Evolutionary conservation across 2,113 vertebrate genomes (phyloP), one percentile per base, ranked within the genome.

Genomic region (Misgurnus anguillicaudatus): DNA sequence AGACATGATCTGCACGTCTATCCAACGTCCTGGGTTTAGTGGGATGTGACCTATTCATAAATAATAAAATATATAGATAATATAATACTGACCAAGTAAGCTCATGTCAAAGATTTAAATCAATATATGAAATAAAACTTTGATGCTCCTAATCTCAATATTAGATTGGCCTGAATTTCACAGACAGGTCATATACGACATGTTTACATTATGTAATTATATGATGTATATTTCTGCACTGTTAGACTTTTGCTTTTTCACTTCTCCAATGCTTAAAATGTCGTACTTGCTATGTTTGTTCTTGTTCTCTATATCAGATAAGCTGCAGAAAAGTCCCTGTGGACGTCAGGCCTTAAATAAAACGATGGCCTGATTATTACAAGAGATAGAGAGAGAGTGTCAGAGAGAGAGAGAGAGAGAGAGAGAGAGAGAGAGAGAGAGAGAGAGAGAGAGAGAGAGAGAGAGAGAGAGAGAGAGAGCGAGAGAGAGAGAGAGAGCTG

Each of bases 291-390:
- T 64, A 84, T 87, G 85, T 88, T 87, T 79, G 80, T 85, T 85
- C 85, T 87, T 83, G 86, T 85, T 87, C 75, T 91, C 86, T 82
- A 83, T 75, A 74, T 88, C 85, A 87, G 84, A 85, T 85, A 81
- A 38, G 84, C 86, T 80, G 86, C 87, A 81, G 84, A 85, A 39
- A 78, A 77, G 75, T 89, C 88, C 89, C 78, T 1, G 88, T 88
- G 90, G 88, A 87, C 41, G 66, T 39, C 81, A 90, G 86, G 87
- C 85, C 88, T 92, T 90, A 92, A 93, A 93, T 92, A 93, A 92
- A 94, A 86, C 83, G 8, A 84, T 91, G 91, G 80, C 92, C 91
- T 93, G 90, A 90, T 93, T 93, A 85, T 75, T 45, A 31, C 24
- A 3, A 31, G 42, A 45, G 66, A 80, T 74, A 41, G 68, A 41